phyloP scores from a whole-genome alignment of 2,888 invertebrate genomes.

The Aporophyla nigra region DNA sequence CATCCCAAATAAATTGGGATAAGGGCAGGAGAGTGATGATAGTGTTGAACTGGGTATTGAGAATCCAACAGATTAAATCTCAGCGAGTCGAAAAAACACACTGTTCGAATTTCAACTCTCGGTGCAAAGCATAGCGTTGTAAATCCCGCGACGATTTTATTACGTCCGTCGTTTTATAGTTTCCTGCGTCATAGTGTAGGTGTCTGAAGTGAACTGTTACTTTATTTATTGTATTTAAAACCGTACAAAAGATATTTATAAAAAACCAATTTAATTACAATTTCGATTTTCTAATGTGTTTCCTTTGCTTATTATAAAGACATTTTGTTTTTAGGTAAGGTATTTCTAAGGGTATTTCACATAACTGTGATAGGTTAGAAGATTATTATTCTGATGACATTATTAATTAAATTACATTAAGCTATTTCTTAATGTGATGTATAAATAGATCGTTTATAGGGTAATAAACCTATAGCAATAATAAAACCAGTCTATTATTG shows the following conservation, averaged over 20 bases:
- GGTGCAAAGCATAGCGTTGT: too few species aligned
- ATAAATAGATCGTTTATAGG: background rate
- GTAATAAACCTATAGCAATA: background rate
- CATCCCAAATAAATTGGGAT: too few species aligned
- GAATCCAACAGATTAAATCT: too few species aligned
- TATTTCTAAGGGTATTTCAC: slow-evolving; percentile 19
- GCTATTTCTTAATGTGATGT: background rate
- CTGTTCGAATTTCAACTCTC: too few species aligned
- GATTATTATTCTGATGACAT: slow-evolving; percentile 21
- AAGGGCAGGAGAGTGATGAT: too few species aligned
- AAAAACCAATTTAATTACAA: background rate
- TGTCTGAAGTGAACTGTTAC: background rate
- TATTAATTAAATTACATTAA: slow-evolving; percentile 35
- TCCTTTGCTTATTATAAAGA: background rate
- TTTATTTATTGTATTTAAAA: background rate
- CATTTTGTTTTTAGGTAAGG: background rate
- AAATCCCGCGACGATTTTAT: too few species aligned
- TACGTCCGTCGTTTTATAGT: background rate
- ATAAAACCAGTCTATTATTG: slow-evolving; percentile 3
- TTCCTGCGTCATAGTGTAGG: background rate
- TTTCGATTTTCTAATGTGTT: background rate
- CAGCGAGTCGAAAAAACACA: too few species aligned
- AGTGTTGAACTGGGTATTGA: too few species aligned
- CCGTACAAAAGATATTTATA: background rate
- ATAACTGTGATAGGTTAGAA: slow-evolving; percentile 56